Percentiles rank a stretch among this genome's conserved stretches.
Conservation (phyloP, 2,888 invertebrate genomes). For the Drosophila quasianomalipes region DNA sequence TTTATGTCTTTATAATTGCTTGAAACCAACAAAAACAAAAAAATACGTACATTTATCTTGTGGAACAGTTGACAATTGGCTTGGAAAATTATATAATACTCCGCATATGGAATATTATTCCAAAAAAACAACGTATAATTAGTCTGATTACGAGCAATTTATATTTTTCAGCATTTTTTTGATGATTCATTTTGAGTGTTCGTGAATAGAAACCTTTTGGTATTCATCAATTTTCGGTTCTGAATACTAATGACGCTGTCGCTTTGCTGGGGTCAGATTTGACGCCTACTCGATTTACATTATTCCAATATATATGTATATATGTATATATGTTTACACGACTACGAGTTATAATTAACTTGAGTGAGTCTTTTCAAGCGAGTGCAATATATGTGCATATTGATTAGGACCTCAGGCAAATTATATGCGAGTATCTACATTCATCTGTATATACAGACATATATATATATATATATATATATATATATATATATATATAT, state of each 20-base stretch:
- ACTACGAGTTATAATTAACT: slow-evolving; percentile 44
- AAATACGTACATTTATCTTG: slow-evolving; percentile 10
- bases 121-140: slow-evolving; percentile 14
- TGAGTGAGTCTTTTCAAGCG: slow-evolving; percentile 39
- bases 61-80: slow-evolving; percentile 55
- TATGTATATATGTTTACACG: slow-evolving; percentile 8
- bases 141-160: neutral
- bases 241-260: slow-evolving; percentile 37
- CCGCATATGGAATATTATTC: slow-evolving; percentile 1
- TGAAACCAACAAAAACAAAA: slow-evolving; percentile 12
- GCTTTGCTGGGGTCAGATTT: slow-evolving; percentile 26
- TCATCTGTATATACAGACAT: neutral
- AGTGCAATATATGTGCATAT: slow-evolving; percentile 69
- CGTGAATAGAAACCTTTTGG: slow-evolving; percentile 23
- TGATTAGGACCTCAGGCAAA: slow-evolving; percentile 51
- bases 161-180: slow-evolving; percentile 8
- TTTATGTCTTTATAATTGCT: slow-evolving; percentile 69
- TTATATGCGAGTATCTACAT: slow-evolving; percentile 12
- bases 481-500: neutral
- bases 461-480: neutral
- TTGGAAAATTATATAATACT: slow-evolving; percentile 28
- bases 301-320: slow-evolving; percentile 16
- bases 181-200: slow-evolving; percentile 38
- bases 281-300: slow-evolving; percentile 43
- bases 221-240: slow-evolving; percentile 9